Evolutionary conservation across 30 jellyfish, hydroid and myxozoan species (phyloP).

Genomic region (Rhopilema esculentum): DNA sequence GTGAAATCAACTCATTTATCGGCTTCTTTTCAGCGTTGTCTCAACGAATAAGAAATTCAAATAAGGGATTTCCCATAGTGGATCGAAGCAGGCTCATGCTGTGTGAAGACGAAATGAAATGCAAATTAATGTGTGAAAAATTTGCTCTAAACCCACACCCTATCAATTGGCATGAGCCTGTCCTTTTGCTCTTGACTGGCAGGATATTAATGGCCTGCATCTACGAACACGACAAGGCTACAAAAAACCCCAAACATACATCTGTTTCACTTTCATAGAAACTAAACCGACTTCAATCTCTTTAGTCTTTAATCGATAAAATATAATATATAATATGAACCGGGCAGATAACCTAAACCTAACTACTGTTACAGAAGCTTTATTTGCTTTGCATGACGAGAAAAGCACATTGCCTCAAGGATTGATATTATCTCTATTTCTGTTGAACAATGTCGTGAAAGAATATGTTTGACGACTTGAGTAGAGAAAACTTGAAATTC

Average conservation of each 20-base stretch:
- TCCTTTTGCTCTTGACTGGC: background rate
- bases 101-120: background rate
- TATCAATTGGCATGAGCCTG: background rate
- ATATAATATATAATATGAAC: too few relatives aligned
- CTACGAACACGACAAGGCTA: background rate
- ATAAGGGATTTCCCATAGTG: background rate
- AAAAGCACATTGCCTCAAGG: too few relatives aligned
- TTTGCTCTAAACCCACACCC: background rate
- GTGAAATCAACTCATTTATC: background rate
- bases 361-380: too few relatives aligned
- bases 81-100: background rate
- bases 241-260: too few relatives aligned
- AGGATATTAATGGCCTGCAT: background rate
- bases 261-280: too few relatives aligned
- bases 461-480: too few relatives aligned
- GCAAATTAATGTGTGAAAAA: background rate
- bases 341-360: too few relatives aligned
- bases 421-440: too few relatives aligned
- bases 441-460: background rate
- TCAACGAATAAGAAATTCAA: background rate
- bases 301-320: too few relatives aligned
- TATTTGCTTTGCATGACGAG: too few relatives aligned
- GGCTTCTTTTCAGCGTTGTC: background rate
- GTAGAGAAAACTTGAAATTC: background rate
- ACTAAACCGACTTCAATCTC: too few relatives aligned